Base-by-base conservation (phyloP, 2,888 invertebrate species). In the Lasioglossum morio region DNA sequence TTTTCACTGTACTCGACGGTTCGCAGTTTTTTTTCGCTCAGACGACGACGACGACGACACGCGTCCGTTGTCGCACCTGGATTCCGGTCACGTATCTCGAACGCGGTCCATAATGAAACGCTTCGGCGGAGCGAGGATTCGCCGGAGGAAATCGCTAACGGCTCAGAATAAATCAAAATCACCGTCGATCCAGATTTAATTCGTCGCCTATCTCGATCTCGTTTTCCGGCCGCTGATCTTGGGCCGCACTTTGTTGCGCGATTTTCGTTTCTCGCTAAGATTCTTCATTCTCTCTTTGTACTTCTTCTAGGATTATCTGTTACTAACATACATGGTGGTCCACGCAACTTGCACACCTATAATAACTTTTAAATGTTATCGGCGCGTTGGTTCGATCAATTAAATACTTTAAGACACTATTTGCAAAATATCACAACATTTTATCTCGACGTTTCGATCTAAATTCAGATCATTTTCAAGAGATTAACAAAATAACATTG, bases 91-190 rank as follows among this genome's bases (percentile, higher is more conserved):
- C 84, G 86, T 86, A 27, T 14, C 78, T 48, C 16, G 57, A 37
- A 63, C 46, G 30, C 72, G 66, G 78, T 84, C 70, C 63, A 76
- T 81, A 78, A 81, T 72, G 81, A 84, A 84, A 84, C 72, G 84
- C 46, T 86, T 88, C 46, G 60, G 57, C 57, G 53, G 53, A 30
- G 72, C 57, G 27, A 72, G 72, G 78, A 86, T 86, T 86, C 80
- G 63, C n/a, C 74, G 57, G 70, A 75, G 40, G 53, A 73, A 84
- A 85, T 84, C 10, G 46, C 37, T 7, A 1, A 46, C 63, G 85
- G 53, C 43, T 14, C 74, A 14, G 84, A 82, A 81, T 81, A 76
- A 70, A 83, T 74, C 79, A 81, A 63, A 76, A 66, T 80, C 48
- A 60, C 70, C 8, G 23, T 12, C 19, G 69, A 72, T 70, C 73